Conservation (phyloP, 1,140 invertebrate genomes). For the Lepidurus couesii region DNA sequence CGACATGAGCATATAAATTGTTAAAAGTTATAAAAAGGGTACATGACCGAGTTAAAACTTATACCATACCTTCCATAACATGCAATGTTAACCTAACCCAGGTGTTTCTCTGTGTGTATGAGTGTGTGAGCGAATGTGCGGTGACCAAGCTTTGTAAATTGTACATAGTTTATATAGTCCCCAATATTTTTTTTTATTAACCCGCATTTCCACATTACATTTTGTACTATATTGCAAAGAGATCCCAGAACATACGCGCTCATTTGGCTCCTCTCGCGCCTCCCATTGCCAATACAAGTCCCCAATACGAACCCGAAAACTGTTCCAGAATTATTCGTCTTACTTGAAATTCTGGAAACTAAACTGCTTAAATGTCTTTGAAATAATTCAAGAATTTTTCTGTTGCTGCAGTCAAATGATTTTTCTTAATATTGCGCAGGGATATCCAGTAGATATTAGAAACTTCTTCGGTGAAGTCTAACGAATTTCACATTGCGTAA, state of each 20-base stretch:
- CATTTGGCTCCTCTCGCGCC: conserved; percentile 17
- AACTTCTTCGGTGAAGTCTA: no score
- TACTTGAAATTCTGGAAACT: no score
- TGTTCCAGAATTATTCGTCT: background rate
- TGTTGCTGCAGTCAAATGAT: no score
- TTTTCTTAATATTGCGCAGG: no score
- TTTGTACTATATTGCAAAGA: conserved; percentile 16
- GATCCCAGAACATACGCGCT: background rate
- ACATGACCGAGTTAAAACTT: background rate
- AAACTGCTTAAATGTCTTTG: no score
- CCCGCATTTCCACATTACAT: background rate
- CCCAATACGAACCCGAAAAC: background rate
- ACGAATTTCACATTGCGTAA: no score
- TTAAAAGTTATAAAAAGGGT: conserved; percentile 20
- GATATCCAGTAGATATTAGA: no score
- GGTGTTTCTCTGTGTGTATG: background rate
- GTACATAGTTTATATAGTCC: conserved; percentile 16
- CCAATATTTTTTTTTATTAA: conserved; percentile 17
- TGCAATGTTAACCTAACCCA: conserved; percentile 18
- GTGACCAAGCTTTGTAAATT: conserved; percentile 18
- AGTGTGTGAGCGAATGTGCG: background rate
- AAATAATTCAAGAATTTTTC: no score
- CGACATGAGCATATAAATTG: background rate
- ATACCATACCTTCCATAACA: conserved; percentile 10
- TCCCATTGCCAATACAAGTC: conserved; percentile 18